A percentile compares a stretch with the other conserved stretches of the same genome.
These are phyloP conservation scores for Hemaris fuciformis DNA, from an alignment of 2,888 invertebrate genomes.

Conservation along the genomic window DNA sequence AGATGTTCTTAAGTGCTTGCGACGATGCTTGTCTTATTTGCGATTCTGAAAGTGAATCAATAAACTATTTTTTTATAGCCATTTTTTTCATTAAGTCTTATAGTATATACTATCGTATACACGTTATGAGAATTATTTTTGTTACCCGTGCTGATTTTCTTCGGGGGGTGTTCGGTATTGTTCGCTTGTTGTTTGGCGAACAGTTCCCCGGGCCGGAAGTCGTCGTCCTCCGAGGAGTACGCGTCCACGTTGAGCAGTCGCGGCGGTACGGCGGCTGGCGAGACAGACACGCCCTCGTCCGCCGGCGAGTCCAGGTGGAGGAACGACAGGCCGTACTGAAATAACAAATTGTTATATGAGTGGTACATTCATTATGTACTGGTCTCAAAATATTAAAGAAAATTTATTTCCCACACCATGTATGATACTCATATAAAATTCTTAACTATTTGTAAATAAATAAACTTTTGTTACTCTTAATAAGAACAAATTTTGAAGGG, in stretches of 20 bases:
- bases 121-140: background rate
- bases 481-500: no score
- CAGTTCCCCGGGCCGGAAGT: slow-evolving; percentile 83
- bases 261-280: slow-evolving; percentile 14
- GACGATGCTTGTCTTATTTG: slow-evolving; percentile 69
- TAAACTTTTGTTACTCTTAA: no score
- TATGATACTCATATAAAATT: no score
- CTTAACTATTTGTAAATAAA: no score
- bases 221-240: slow-evolving; percentile 81
- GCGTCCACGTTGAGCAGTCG: slow-evolving; percentile 52
- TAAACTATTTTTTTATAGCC: no score
- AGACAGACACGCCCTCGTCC: slow-evolving; percentile 16
- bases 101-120: no score
- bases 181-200: slow-evolving; percentile 79
- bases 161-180: background rate
- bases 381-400: no score
- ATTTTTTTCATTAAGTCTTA: no score
- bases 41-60: slow-evolving; percentile 51
- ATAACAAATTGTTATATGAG: background rate
- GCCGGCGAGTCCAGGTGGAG: slow-evolving; percentile 83
- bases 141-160: slow-evolving; percentile 27
- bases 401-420: no score
- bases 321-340: slow-evolving; percentile 90
- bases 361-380: no score
- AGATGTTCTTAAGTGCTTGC: slow-evolving; percentile 57